Evolutionary conservation across 2,113 vertebrate species (phyloP), one percentile per base, ranked within the genome.

Genomic region (Eurypyga helias): DNA sequence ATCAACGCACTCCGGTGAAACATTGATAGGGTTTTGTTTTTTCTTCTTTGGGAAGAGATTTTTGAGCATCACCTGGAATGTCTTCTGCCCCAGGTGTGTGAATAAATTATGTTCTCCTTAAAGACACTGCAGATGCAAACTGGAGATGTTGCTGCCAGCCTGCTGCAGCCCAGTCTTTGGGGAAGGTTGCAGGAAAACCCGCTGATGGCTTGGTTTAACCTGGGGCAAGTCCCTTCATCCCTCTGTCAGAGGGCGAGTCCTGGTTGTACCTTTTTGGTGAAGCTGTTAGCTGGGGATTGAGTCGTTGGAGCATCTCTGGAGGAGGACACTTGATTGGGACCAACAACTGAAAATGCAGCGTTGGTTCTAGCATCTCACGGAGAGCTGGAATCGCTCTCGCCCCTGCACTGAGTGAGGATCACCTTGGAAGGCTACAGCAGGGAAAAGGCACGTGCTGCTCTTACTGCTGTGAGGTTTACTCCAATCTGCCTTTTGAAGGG

Each of bases 211-310:
- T 28, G 6, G 5, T 41, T 41, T 38, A 6, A 7, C 3, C 9
- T 54, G 38, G 45, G 51, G 10, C 8, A 3, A 69, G 49, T 45
- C 45, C 38, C 57, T 77, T 58, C 7, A 3, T 29, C 61, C 58
- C 54, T 49, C 20, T 62, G n/a, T 65, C n/a, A 5, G 0, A 1
- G 18, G 6, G 3, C 0, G 0, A 46, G 29, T 48, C 52, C 34
- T 7, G 1, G 9, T 14, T 69, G 23, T 34, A 33, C 34, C 43
- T 70, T 26, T 51, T 29, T n/a, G 19, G 28, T 16, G 54, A 23
- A 49, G 66, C 58, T 80, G 7, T 29, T n/a, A 7, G 31, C 2
- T 73, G 64, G 77, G 38, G 18, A 2, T 26, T 66, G 65, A 43
- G 33, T 85, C 43, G 0, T 49, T 34, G 5, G 38, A 83, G 70